These are phyloP conservation scores for Elymnias hypermnestra DNA, from an alignment of 1,140 invertebrate genomes.

Conservation along the genomic window DNA sequence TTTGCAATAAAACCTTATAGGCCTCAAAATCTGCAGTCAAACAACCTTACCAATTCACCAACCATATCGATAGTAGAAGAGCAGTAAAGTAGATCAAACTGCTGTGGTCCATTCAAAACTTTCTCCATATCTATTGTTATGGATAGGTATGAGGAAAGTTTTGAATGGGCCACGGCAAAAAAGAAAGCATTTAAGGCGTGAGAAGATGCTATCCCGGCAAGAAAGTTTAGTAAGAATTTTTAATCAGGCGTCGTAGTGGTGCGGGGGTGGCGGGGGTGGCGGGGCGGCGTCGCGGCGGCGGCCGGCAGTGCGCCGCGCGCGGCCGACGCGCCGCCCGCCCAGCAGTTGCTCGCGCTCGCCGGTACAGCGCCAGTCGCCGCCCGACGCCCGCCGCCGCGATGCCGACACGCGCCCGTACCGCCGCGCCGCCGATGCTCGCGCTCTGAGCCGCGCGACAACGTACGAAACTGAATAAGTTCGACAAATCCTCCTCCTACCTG, in stretches of 20 bases:
- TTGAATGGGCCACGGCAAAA: constrained; percentile 12
- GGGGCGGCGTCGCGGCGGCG: constrained; percentile 57
- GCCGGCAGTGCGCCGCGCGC: constrained; percentile 62
- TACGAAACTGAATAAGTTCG: constrained; percentile 74
- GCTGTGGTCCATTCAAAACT: no score
- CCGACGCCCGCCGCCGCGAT: constrained; percentile 50
- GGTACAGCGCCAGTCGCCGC: constrained; percentile 38
- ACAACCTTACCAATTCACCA: no score
- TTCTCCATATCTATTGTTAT: no score
- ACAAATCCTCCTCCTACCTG: constrained; percentile 72
- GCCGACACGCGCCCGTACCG: constrained; percentile 38
- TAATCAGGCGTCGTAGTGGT: constrained; percentile 45
- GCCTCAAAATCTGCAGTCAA: no score
- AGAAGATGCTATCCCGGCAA: constrained; percentile 41
- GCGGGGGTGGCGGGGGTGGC: constrained; percentile 41
- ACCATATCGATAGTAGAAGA: neutral
- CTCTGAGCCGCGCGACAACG: constrained; percentile 39
- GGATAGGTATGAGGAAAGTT: constrained; percentile 23
- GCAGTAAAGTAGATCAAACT: constrained; percentile 16
- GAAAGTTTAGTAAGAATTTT: constrained; percentile 61
- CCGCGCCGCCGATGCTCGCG: constrained; percentile 37
- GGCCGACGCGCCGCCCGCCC: constrained; percentile 46
- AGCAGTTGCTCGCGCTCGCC: constrained; percentile 46
- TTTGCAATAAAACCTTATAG: no score
- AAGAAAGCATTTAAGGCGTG: constrained; percentile 38